Base-by-base conservation (phyloP, 2,113 vertebrate genomes). In the Phasianus colchicus region DNA sequence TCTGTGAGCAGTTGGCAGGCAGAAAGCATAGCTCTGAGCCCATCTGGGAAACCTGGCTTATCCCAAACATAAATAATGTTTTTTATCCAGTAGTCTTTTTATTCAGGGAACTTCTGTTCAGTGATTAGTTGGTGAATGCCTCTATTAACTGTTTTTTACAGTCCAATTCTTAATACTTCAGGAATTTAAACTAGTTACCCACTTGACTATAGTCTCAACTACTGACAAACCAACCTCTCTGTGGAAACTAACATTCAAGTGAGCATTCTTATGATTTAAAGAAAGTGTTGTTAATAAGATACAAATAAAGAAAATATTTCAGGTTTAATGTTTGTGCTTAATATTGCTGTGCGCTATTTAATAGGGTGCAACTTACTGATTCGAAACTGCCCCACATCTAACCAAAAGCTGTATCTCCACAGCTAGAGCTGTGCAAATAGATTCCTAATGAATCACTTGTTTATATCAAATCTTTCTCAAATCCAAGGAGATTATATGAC, bases 11-110 rank as follows among this genome's bases (percentile, higher is more conserved):
- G 40, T 30, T 21, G 10, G 60, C 10, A 61, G 40, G 61, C 65
- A 11, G 17, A 50, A 88, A 71, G 45, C 32, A 16, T 14, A 50
- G 6, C 18, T 43, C 30, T 48, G 30, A 20, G 30, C 8, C 2
- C 57, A 13, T 36, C 25, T 10, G 6, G 21, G 17, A 58, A 82
- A 30, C 9, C 30, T 4, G 22, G 14, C 8, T 66, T 63, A 14
- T 10, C 29, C 19, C 36, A 78, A 22, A 69, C 2, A 1, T 55
- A 32, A 16, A 1, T 45, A 75, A 24, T 0, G 25, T 52, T 18
- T 8, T 67, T 73, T 57, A 20, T 20, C 18, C 10, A 61, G 6
- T 52, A 16, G 47, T 67, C 72, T 32, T 32, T 32, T 38, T 43
- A 45, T 73, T 58, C 25, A 11, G 3, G 60, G 14, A 78, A 38